Evolutionary conservation across 2,888 invertebrate species (phyloP).

Genomic region (Coenonympha glycerion): DNA sequence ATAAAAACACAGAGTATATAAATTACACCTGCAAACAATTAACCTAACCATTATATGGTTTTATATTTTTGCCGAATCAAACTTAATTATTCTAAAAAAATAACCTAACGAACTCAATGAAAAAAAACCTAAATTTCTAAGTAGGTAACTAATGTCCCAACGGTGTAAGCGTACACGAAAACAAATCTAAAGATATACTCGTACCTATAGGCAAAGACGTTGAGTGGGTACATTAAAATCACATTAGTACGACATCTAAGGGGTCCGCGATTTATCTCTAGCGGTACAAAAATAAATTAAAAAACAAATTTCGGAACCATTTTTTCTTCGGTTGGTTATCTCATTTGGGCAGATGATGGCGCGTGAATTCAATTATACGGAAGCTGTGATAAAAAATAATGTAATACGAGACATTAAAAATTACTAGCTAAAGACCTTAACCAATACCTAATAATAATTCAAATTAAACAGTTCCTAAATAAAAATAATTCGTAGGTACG

Average conservation of each 20-base stretch:
- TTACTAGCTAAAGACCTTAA: not conserved
- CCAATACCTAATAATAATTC: not conserved
- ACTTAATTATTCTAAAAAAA: too few relatives aligned
- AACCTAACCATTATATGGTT: too few relatives aligned
- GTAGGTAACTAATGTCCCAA: constrained; percentile 3
- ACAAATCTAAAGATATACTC: constrained; percentile 59
- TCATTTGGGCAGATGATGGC: constrained; percentile 44
- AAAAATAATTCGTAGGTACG: too few relatives aligned
- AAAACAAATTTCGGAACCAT: constrained; percentile 42
- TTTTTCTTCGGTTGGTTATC: constrained; percentile 43
- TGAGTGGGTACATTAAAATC: constrained; percentile 71
- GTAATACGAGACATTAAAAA: not conserved
- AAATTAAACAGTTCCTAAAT: too few relatives aligned
- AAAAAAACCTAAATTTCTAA: too few relatives aligned
- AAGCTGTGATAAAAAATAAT: constrained; percentile 50
- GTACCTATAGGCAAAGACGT: constrained; percentile 63
- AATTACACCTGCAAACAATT: too few relatives aligned
- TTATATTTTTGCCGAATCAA: too few relatives aligned
- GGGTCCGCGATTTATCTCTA: constrained; percentile 61
- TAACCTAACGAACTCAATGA: too few relatives aligned
- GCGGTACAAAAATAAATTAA: constrained; percentile 63
- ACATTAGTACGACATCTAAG: constrained; percentile 69
- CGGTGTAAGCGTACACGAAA: constrained; percentile 29
- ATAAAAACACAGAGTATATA: not conserved
- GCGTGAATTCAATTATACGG: constrained; percentile 66